A percentile compares a stretch with the other conserved stretches of the same genome.
Conservation (phyloP, 2,888 invertebrate genomes). For the Drosophila pegasa region DNA sequence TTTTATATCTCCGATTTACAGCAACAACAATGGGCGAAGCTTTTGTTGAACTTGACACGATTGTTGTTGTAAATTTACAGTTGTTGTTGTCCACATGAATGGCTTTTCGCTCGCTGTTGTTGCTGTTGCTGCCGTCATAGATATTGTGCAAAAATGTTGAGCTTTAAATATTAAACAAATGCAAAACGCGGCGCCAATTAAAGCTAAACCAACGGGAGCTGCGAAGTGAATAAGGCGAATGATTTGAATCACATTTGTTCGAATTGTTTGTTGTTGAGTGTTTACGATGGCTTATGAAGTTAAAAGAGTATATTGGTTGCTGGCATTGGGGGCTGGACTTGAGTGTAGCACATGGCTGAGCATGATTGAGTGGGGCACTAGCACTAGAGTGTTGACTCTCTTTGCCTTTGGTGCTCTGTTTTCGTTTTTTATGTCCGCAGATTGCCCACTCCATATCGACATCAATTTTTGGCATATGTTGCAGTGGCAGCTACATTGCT, state of each 20-base stretch:
- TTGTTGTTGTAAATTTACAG: constrained; percentile 48
- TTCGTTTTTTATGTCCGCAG: too few species aligned
- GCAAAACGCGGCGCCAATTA: constrained; percentile 34
- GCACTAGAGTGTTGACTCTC: too few species aligned
- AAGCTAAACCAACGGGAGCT: constrained; percentile 18
- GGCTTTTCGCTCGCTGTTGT: constrained; percentile 37
- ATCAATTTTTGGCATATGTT: neutral
- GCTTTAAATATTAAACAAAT: constrained; percentile 63
- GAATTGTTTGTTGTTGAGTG: neutral
- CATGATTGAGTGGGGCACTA: too few species aligned
- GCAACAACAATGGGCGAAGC: constrained; percentile 59
- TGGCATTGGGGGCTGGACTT: constrained; percentile 1
- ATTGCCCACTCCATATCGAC: too few species aligned
- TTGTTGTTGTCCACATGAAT: constrained; percentile 41
- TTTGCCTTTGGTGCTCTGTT: too few species aligned
- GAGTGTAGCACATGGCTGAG: neutral
- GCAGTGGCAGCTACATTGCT: neutral
- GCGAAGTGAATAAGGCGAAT: constrained; percentile 16
- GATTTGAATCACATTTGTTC: constrained; percentile 2
- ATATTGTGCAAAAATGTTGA: constrained; percentile 68
- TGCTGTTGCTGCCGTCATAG: constrained; percentile 25
- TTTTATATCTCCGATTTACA: constrained; percentile 39
- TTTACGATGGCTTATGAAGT: neutral
- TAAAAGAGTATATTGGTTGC: neutral
- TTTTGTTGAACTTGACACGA: constrained; percentile 78